A percentile compares a stretch with the other conserved stretches of the same genome.
Evolutionary conservation across 2,113 vertebrate species (phyloP).

Genomic region (Syngnathus typhle): DNA sequence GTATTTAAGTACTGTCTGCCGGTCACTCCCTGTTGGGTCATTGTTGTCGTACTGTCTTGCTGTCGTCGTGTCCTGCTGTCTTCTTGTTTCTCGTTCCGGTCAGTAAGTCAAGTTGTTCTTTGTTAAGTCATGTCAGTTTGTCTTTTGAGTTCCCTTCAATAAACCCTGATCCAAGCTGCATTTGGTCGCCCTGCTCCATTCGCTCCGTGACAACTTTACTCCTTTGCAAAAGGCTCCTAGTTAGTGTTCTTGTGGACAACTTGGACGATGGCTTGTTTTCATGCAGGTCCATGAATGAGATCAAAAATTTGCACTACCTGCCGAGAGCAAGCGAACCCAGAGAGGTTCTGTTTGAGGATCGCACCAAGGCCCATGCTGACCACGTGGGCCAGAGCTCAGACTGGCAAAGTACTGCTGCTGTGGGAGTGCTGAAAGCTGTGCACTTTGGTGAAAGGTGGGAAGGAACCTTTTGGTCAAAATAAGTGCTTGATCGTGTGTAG

Average conservation of each 20-base stretch:
- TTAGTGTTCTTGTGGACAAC: not conserved
- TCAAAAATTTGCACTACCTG: slow-evolving; percentile 99
- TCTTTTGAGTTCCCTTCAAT: no score
- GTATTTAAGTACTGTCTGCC: no score
- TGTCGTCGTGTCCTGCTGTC: no score
- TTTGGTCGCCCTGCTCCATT: no score
- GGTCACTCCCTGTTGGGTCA: no score
- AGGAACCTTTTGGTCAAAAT: not conserved
- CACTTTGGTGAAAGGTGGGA: slow-evolving; percentile 87
- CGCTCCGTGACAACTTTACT: no score
- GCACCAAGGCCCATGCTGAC: slow-evolving; percentile 94
- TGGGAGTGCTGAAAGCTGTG: slow-evolving; percentile 95
- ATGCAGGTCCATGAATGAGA: slow-evolving; percentile 96
- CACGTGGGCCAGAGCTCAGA: slow-evolving; percentile 98
- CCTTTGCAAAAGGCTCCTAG: no score
- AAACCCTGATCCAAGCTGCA: no score
- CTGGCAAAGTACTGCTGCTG: slow-evolving; percentile 92
- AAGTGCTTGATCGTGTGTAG: not conserved
- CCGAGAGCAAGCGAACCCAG: slow-evolving; percentile 94
- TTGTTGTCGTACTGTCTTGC: no score
- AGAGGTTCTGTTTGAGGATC: slow-evolving; percentile 97
- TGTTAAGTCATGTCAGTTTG: no score
- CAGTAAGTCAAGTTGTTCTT: no score
- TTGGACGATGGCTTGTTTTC: not conserved
- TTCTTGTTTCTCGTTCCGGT: no score